phyloP scores from a whole-genome alignment of 64 coral and sea anemone genomes.

The Pachyseris speciosa region DNA sequence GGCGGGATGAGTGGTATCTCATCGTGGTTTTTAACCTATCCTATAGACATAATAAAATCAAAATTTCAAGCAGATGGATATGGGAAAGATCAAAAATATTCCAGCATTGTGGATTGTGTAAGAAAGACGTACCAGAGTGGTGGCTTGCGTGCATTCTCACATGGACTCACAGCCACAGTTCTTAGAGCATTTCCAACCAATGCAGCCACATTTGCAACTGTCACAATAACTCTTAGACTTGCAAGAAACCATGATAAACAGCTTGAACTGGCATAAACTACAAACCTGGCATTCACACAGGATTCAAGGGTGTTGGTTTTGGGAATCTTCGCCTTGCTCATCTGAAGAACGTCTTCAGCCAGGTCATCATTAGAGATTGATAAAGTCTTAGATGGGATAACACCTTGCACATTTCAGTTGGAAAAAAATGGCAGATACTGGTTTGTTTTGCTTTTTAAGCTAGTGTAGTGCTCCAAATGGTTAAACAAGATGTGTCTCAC shows the following conservation, averaged over 20 bases:
- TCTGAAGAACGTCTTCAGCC: no score
- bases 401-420: no score
- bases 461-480: no score
- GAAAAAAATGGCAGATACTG: no score
- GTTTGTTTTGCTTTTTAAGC: no score
- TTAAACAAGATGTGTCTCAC: no score
- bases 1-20: slow-evolving; percentile 88
- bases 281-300: no score
- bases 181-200: slow-evolving; percentile 92
- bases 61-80: slow-evolving; percentile 89
- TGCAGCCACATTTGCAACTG: slow-evolving; percentile 91
- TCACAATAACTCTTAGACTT: slow-evolving; percentile 86
- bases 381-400: no score
- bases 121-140: slow-evolving; percentile 72
- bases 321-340: no score
- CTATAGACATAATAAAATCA: slow-evolving; percentile 90
- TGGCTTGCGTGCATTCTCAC: slow-evolving; percentile 74
- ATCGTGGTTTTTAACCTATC: slow-evolving; percentile 86
- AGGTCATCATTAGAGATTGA: no score
- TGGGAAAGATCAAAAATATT: slow-evolving; percentile 43
- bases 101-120: slow-evolving; percentile 76
- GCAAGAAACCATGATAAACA: slow-evolving; percentile 54
- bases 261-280: slow-evolving; percentile 51
- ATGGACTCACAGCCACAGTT: slow-evolving; percentile 79
- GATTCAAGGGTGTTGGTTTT: no score